Percentiles rank a stretch among this genome's conserved stretches.
phyloP scores from a whole-genome alignment of 2,797 vertebrate species.

The Sebastes kiyomatsui region DNA sequence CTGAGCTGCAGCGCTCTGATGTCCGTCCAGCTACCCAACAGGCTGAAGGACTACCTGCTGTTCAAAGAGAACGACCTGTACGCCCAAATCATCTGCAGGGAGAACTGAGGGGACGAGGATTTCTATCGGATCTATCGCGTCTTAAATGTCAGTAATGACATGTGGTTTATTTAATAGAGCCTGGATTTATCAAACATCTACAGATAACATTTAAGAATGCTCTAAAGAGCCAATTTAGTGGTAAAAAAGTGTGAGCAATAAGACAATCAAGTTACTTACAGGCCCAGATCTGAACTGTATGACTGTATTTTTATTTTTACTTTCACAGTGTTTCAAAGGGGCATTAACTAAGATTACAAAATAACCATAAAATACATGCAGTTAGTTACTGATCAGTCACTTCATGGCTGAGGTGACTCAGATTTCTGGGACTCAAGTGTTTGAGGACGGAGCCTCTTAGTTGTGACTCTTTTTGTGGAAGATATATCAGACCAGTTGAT shows the following conservation, averaged over 20 bases:
- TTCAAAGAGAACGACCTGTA: constrained; percentile 90
- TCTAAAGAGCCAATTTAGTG: neutral
- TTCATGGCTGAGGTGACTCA: neutral
- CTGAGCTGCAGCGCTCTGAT: constrained; percentile 79
- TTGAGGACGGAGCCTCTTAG: neutral
- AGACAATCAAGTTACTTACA: neutral
- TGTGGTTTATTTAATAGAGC: neutral
- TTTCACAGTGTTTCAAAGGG: neutral
- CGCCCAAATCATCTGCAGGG: constrained; percentile 68
- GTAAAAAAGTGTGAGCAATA: no score
- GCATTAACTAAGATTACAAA: neutral
- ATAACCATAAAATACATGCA: neutral
- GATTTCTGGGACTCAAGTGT: neutral
- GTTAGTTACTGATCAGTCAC: neutral
- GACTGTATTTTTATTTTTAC: neutral
- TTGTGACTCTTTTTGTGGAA: neutral
- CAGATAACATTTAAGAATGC: neutral
- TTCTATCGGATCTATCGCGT: neutral
- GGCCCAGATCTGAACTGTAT: neutral
- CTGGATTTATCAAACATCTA: neutral
- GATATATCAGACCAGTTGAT: neutral
- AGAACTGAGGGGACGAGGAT: constrained; percentile 17
- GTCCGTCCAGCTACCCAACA: constrained; percentile 80
- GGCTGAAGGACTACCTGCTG: constrained; percentile 84
- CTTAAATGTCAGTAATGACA: neutral